These are phyloP conservation scores for Drosophila affinis DNA, from an alignment of 2,888 invertebrate species.

Conservation along the genomic window DNA sequence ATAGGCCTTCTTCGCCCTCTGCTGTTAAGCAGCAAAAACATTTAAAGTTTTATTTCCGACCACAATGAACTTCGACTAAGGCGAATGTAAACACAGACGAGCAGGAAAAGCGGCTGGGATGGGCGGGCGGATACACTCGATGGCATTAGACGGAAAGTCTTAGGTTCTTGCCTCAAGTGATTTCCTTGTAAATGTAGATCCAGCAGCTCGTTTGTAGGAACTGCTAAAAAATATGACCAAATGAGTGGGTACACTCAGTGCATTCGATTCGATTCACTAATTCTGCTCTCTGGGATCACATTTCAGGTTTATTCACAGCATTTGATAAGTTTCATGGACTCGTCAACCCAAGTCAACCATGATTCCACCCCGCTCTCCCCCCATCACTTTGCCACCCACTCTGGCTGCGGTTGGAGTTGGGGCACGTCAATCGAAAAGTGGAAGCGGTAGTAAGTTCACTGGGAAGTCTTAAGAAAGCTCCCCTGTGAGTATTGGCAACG, in stretches of 20 bases:
- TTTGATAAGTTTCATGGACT: slow-evolving; percentile 42
- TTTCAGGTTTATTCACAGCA: slow-evolving; percentile 69
- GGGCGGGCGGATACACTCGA: slow-evolving; percentile 10
- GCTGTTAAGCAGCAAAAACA: slow-evolving; percentile 20
- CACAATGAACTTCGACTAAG: slow-evolving; percentile 51
- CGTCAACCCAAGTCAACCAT: slow-evolving; percentile 13
- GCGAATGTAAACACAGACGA: slow-evolving; percentile 40
- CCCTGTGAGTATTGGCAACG: not conserved
- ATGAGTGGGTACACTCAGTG: not conserved
- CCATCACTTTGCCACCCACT: not conserved
- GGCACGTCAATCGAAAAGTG: not conserved
- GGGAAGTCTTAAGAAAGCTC: slow-evolving; percentile 10
- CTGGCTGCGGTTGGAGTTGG: slow-evolving; percentile 33
- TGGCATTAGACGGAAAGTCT: not conserved
- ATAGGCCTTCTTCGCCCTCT: not conserved
- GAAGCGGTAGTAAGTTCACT: not conserved
- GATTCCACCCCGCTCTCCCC: slow-evolving; percentile 7
- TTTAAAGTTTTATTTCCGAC: slow-evolving; percentile 50
- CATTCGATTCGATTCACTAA: not conserved
- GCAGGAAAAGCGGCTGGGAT: slow-evolving; percentile 23
- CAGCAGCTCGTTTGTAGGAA: too few relatives aligned
- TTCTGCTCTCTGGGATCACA: slow-evolving; percentile 35
- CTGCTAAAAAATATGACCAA: not conserved
- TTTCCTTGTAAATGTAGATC: not conserved
- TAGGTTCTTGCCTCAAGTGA: slow-evolving; percentile 19